These are phyloP conservation scores for Megaustenia siamemsis DNA, from an alignment of 2,888 invertebrate species.

Conservation along the genomic window DNA sequence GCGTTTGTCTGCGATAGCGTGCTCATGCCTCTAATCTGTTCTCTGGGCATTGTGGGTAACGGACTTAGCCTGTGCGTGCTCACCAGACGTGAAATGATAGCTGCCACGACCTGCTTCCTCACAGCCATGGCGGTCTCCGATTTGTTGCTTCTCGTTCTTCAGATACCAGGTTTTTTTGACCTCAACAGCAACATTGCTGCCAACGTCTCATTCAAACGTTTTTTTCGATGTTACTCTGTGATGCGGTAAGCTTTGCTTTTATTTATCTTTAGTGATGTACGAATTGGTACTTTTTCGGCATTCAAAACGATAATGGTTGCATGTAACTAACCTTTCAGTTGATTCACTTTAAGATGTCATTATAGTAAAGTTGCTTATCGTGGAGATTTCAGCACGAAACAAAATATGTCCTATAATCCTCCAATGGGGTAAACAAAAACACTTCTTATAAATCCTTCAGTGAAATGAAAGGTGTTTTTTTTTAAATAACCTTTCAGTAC, in stretches of 20 bases:
- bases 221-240: conserved; percentile 57
- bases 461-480: no score
- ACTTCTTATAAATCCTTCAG: no score
- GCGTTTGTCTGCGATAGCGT: conserved; percentile 55
- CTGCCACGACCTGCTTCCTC: conserved; percentile 62
- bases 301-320: no score
- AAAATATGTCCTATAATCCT: no score
- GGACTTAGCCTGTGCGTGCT: conserved; percentile 62
- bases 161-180: conserved; percentile 59
- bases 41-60: conserved; percentile 62
- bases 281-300: no score
- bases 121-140: conserved; percentile 63
- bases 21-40: conserved; percentile 58
- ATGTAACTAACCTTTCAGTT: no score
- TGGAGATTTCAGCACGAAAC: no score
- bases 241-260: conserved; percentile 57
- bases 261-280: neutral
- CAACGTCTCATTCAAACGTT: conserved; percentile 52
- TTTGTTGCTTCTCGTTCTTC: conserved; percentile 57
- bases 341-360: no score
- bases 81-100: conserved; percentile 60
- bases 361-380: no score
- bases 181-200: conserved; percentile 50
- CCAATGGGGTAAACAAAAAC: no score
- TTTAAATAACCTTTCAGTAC: no score